These are phyloP conservation scores for Macaca fascicularis DNA, from an alignment of 2,113 vertebrate species.

Conservation along the genomic window T2T-MFA8v1.1 NC_088375.1:62051001-62051500, in stretches of 20 bases:
- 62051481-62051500: not conserved
- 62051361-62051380: not conserved
- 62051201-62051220: not conserved
- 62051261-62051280: not conserved
- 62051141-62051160: no score
- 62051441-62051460: not conserved
- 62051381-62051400: not conserved
- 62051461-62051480: not conserved
- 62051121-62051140: not conserved
- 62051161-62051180: not conserved
- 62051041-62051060: no score
- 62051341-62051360: not conserved
- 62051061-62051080: not conserved
- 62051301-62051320: not conserved
- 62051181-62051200: not conserved
- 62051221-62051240: not conserved
- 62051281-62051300: not conserved
- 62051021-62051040: not conserved
- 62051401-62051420: not conserved
- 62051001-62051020: not conserved
- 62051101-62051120: not conserved
- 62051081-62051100: not conserved
- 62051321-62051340: not conserved
- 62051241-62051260: not conserved
- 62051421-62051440: no score